These are phyloP conservation scores for Tetramorium bicarinatum DNA, from an alignment of 2,888 invertebrate genomes.

Conservation along the genomic window DNA sequence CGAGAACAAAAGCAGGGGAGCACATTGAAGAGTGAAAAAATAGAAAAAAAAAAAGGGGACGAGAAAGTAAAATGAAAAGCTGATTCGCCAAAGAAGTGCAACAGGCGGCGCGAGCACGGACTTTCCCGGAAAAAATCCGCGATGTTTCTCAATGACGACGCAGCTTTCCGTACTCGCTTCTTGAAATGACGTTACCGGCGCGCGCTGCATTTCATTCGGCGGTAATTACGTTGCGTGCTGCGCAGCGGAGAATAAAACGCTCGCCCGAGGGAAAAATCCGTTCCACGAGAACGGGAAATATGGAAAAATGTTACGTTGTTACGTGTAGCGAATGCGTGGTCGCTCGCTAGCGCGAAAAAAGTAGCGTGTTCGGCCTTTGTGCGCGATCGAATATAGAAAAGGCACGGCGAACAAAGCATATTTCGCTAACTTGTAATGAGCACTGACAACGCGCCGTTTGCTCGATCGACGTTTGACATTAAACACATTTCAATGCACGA, in stretches of 20 bases:
- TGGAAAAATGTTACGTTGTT: constrained; percentile 55
- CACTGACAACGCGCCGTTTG: constrained; percentile 34
- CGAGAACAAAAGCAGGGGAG: constrained; percentile 64
- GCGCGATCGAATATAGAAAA: constrained; percentile 35
- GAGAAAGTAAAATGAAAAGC: constrained; percentile 6
- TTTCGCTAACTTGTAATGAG: constrained; percentile 36
- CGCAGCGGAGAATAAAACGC: constrained; percentile 51
- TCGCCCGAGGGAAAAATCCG: constrained; percentile 49
- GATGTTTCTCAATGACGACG: constrained; percentile 53
- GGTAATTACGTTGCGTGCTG: constrained; percentile 56
- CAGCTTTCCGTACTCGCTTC: constrained; percentile 48
- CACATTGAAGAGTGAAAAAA: constrained; percentile 22
- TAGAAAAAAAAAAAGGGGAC: constrained; percentile 13
- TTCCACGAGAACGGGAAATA: constrained; percentile 49
- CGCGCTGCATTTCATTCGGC: constrained; percentile 54
- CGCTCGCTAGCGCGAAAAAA: constrained; percentile 31
- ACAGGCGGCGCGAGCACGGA: constrained; percentile 41
- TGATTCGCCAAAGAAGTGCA: constrained; percentile 48
- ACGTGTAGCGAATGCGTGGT: constrained; percentile 26
- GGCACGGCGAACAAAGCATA: constrained; percentile 3
- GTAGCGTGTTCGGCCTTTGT: constrained; percentile 40
- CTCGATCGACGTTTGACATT: constrained; percentile 22
- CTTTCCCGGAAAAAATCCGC: constrained; percentile 40
- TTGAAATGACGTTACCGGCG: constrained; percentile 52
- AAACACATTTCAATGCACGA: constrained; percentile 17